Evolutionary conservation across 2,113 vertebrate species (phyloP), one percentile per base, ranked within the genome.

Genomic region (Coptodon rendalli): DNA sequence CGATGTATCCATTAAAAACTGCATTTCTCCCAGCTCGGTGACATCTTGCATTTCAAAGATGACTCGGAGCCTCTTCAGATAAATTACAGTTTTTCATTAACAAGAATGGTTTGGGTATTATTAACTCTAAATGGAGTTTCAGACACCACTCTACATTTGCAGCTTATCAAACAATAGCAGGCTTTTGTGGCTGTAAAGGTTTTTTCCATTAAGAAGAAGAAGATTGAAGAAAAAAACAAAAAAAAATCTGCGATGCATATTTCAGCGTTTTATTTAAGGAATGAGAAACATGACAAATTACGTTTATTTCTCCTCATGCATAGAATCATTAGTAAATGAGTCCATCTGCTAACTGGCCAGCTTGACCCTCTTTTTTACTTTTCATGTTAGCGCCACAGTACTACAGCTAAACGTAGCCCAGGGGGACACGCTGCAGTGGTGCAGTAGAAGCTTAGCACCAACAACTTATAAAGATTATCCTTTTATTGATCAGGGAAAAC

Each of bases 111-210:
- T 94, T 92, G 81, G 85, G 89, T 86, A 92, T 95, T 96, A 96
- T 96, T 96, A 95, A 95, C 93, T 95, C 87, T 95, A 93, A 96
- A 96, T 96, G 94, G 93, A 86, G 95, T 96, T 95, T 86, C 88
- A 93, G 89, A 91, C 92, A 87, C 93, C 86, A 86, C 91, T 92
- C 91, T 92, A 80, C 92, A 91, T 92, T 93, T 87, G 84, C 76
- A 91, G 91, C 96, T 96, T 97, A 96, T 97, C 96, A 85, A 94
- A 90, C 91, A 91, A 92, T 73, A 87, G 91, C 96, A 97, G 96
- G 90, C 95, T 87, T 94, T 93, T 87, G 87, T 85, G 66, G 88
- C 63, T 86, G 82, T 76, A 71, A 91, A 94, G 83, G 93, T 87
- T 92, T 94, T 95, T 94, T 92, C 93, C 87, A 93, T 94, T 93